phyloP scores from a whole-genome alignment of 2,888 invertebrate species.

The Tricholauxania praeusta region DNA sequence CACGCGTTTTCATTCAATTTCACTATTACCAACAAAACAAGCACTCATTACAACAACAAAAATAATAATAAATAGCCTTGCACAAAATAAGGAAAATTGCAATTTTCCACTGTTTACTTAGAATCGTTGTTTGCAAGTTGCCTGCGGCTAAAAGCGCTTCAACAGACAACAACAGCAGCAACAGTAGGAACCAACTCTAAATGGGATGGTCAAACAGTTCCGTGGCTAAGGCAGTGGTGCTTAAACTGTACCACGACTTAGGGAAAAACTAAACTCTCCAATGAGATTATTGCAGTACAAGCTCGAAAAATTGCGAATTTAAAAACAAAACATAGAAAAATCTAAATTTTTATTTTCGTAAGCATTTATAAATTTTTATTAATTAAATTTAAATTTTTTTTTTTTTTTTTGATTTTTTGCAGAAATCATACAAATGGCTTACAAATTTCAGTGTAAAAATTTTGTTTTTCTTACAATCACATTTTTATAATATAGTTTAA shows the following conservation, averaged over 20 bases:
- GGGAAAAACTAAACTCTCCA: too few species aligned
- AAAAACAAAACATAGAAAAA: too few species aligned
- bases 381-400: too few species aligned
- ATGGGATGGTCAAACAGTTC: background rate
- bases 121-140: slow-evolving; percentile 17
- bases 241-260: background rate
- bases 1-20: background rate
- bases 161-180: slow-evolving; percentile 7
- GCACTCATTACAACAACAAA: slow-evolving; percentile 1
- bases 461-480: too few species aligned
- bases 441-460: too few species aligned
- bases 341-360: too few species aligned
- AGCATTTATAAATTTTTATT: too few species aligned
- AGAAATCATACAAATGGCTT: too few species aligned
- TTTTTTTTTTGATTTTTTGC: too few species aligned
- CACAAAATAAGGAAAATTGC: slow-evolving; percentile 26
- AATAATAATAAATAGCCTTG: slow-evolving; percentile 26
- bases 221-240: background rate
- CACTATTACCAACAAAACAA: background rate
- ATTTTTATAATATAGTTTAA: too few species aligned
- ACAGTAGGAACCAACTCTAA: background rate
- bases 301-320: too few species aligned
- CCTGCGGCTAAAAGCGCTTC: background rate
- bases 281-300: too few species aligned
- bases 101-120: slow-evolving; percentile 23